Percentiles rank a stretch among this genome's conserved stretches.
Conservation (phyloP, 2,888 invertebrate genomes). For the Ditula angustiorana region DNA sequence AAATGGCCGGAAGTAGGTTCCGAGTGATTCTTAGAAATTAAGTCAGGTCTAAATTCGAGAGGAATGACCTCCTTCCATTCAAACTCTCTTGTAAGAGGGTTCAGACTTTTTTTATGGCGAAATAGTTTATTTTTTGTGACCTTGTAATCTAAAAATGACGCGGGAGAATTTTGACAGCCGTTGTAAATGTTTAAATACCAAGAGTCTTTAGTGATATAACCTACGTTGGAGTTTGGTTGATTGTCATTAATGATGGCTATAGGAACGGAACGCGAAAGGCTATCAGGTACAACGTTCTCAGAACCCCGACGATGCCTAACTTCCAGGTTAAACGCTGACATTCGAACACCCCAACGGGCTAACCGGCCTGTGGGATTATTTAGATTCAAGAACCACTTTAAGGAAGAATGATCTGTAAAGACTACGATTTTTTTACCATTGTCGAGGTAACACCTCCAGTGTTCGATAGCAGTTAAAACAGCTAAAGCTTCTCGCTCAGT, state of each 20-base stretch:
- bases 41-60: not conserved
- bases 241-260: not conserved
- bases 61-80: no score
- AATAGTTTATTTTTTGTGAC: not conserved
- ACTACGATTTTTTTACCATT: no score
- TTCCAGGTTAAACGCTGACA: not conserved
- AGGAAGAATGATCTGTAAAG: no score
- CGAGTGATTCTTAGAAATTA: not conserved
- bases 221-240: not conserved
- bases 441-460: no score
- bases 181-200: conserved; percentile 33
- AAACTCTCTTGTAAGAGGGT: conserved; percentile 19
- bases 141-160: conserved; percentile 7
- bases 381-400: no score
- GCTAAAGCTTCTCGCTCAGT: no score
- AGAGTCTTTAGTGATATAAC: not conserved
- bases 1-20: not conserved
- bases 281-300: conserved; percentile 2
- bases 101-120: conserved; percentile 6
- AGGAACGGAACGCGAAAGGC: not conserved
- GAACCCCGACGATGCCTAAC: conserved; percentile 1
- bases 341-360: not conserved
- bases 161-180: not conserved
- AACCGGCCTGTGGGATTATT: no score
- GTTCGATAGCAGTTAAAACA: no score